These are phyloP conservation scores for Caenorhabditis latens DNA, from an alignment of 1,140 invertebrate species.

Conservation along the genomic window DNA sequence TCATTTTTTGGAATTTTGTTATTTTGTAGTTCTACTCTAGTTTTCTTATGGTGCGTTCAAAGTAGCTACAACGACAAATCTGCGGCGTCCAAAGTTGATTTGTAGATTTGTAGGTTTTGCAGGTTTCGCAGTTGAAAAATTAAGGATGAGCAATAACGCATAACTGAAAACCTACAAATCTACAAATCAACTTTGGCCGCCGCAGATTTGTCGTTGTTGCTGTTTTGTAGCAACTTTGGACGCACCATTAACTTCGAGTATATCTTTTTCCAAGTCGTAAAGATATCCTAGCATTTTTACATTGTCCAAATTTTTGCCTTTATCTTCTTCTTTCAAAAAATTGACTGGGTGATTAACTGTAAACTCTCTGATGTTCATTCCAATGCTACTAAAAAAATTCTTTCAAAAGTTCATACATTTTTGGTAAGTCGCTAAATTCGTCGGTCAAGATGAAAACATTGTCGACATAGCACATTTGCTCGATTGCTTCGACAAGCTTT, in stretches of 20 bases:
- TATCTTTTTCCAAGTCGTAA: background rate
- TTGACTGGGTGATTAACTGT: background rate
- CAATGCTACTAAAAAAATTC: background rate
- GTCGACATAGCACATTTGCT: slow-evolving; percentile 5
- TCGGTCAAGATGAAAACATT: background rate
- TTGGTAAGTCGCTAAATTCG: background rate
- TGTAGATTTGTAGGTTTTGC: too few species aligned
- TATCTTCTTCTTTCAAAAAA: background rate
- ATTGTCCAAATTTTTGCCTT: background rate
- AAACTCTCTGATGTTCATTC: background rate
- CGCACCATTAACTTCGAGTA: background rate
- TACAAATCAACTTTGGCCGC: too few species aligned
- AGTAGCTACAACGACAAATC: too few species aligned
- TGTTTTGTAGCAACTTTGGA: too few species aligned
- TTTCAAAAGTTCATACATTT: background rate
- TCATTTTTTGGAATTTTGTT: background rate
- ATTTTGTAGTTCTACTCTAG: background rate
- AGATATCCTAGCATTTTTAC: slow-evolving; percentile 11
- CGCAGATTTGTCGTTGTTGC: too few species aligned
- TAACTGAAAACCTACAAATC: too few species aligned
- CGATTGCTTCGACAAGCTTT: background rate
- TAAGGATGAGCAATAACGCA: too few species aligned
- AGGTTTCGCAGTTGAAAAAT: too few species aligned
- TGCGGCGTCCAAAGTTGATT: too few species aligned
- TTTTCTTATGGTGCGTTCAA: too few species aligned